Percentiles rank a stretch among this genome's conserved stretches.
These are phyloP conservation scores for Aythya baeri DNA, from an alignment of 2,113 vertebrate species.

Conservation along the genomic window DNA sequence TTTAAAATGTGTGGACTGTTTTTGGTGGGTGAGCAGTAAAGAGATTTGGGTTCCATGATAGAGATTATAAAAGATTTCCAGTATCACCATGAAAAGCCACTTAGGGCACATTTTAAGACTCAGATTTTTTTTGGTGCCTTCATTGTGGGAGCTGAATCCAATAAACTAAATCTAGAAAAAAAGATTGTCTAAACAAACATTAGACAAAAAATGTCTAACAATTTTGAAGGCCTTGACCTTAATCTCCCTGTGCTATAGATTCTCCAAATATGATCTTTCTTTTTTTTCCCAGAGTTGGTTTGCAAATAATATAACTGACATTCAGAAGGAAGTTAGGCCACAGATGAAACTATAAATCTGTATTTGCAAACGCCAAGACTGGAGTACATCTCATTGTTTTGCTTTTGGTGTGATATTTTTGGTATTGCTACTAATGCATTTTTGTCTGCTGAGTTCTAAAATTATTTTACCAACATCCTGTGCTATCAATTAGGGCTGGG, in stretches of 20 bases:
- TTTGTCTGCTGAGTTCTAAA: not conserved
- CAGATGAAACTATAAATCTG: not conserved
- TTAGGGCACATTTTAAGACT: not conserved
- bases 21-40: not conserved
- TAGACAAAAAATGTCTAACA: not conserved
- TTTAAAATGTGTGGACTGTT: not conserved
- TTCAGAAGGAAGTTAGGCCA: not conserved
- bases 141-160: not conserved
- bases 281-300: not conserved
- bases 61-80: not conserved
- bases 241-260: not conserved
- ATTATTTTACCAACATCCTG: constrained; percentile 7
- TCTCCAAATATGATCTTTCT: not conserved
- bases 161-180: not conserved
- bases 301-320: not conserved
- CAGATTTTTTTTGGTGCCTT: not conserved
- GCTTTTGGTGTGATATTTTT: constrained; percentile 10
- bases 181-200: not conserved
- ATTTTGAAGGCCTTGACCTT: not conserved
- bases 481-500: not conserved
- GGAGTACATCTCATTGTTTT: not conserved
- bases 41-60: not conserved
- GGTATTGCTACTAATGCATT: not conserved
- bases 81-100: not conserved
- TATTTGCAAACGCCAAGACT: not conserved